Evolutionary conservation across 2,113 vertebrate species (phyloP), one percentile per base, ranked within the genome.

Genomic region (Reinhardtius hippoglossoides): DNA sequence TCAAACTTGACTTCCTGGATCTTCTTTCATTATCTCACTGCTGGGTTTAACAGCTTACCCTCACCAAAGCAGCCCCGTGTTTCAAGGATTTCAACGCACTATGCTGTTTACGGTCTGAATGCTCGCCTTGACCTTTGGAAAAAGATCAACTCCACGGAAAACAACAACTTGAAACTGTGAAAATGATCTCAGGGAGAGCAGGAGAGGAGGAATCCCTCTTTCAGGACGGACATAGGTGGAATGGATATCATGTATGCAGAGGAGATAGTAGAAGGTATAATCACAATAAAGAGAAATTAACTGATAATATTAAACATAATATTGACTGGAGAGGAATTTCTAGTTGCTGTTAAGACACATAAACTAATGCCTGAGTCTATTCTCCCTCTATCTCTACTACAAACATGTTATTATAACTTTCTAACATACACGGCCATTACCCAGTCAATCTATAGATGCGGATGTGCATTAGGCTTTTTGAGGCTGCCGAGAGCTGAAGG

Each of bases 401-500:
- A 81, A 83, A 87, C 65, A 74, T 59, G 35, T n/a, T 58, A 54
- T 57, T 59, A 70, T 18, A 74, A 69, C 64, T 65, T 63, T 59
- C 24, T 60, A 35, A 59, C 65, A 71, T 44, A 85, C 60, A 76
- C 69, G 58, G 26, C 10, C 27, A 24, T 26, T 52, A 44, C 26
- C 54, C 18, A n/a, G 78, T 59, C 50, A 67, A 73, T 85, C 78
- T 55, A 76, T 27, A 88, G 67, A 14, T 70, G 63, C 58, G 65
- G 57, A 78, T 46, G 3, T 60, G 61, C 31, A 74, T 3, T 31
- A 15, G 62, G 42, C 52, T 75, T 52, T 63, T 63, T 44, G 50
- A 74, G 26, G 66, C 66, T 78, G 67, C 83, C 67, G 74, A 64
- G 58, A 26, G 35, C 75, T 71, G 73, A 72, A 63, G 73, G 83